Base-by-base conservation (phyloP, 2,113 vertebrate species). In the Pantherophis guttatus region DNA sequence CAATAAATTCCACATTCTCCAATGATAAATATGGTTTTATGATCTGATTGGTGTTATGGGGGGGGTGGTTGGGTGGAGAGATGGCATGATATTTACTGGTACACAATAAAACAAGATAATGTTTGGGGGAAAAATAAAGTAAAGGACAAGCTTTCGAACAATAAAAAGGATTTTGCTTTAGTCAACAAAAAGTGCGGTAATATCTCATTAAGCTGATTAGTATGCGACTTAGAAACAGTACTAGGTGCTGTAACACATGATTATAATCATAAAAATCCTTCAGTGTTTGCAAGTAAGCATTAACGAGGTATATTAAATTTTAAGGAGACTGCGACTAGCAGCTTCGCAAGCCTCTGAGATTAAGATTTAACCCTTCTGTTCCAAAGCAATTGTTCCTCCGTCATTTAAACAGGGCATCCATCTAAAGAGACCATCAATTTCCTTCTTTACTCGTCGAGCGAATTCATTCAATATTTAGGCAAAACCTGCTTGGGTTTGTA, bases 131-230 rank as follows among this genome's bases (percentile, higher is more conserved):
- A 97, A 97, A 97, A 98, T 98, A 98, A 98, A 98, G 98, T 97
- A 97, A 98, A 98, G 99, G 98, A 99, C 98, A 99, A 98, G 98
- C 98, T 98, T 98, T 98, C 97, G 98, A 99, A 99, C 98, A 99
- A 99, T 98, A 98, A 98, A 98, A 98, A 97, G 96, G 97, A 98
- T 98, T 99, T 98, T 99, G 98, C 98, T 98, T 99, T 99, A 98
- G 98, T 99, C 98, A 98, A 99, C 99, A 99, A 98, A 99, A 99
- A 99, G 98, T 98, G 98, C 98, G 98, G 99, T 99, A 99, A 99
- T 99, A 99, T 99, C 98, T 99, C 98, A 99, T 99, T 99, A 99
- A 99, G 98, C 99, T 99, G 99, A 99, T 99, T 99, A 99, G 98
- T 98, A 98, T 98, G 98, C 98, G 97, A 98, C 98, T 98, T 98